These are phyloP conservation scores for Pangasius djambal DNA, from an alignment of 2,797 vertebrate species.

Conservation along the genomic window DNA sequence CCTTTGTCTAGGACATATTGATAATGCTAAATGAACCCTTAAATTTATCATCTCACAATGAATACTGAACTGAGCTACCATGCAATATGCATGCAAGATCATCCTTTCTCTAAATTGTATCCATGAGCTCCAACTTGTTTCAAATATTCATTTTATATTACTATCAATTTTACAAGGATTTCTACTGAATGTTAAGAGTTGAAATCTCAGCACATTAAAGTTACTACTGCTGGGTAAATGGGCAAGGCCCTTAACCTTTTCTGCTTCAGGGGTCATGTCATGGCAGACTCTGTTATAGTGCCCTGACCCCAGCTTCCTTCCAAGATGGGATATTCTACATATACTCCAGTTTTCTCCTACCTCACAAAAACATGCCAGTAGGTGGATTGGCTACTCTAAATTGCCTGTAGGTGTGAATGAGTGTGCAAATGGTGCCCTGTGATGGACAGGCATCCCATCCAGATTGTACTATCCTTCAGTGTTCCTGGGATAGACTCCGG, in stretches of 20 bases:
- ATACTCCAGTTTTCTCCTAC: not conserved
- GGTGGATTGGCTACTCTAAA: not conserved
- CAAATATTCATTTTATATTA: constrained; percentile 14
- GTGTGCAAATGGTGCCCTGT: not conserved
- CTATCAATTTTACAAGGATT: not conserved
- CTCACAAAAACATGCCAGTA: not conserved
- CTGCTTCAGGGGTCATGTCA: not conserved
- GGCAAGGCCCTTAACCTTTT: not conserved
- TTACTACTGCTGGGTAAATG: too few relatives aligned
- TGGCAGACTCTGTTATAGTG: not conserved
- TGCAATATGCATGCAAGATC: constrained; percentile 29
- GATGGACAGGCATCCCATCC: not conserved
- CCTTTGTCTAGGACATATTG: not conserved
- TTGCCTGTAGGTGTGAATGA: not conserved
- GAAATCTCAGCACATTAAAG: not conserved
- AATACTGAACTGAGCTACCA: constrained; percentile 24
- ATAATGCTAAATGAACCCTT: constrained; percentile 18
- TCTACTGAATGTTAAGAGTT: not conserved
- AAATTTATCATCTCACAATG: constrained; percentile 7
- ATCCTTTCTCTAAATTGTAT: constrained; percentile 1
- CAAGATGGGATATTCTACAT: not conserved
- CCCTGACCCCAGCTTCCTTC: not conserved
- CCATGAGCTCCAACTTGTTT: not conserved
- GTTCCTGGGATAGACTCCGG: not conserved
- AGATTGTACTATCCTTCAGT: not conserved